These are phyloP conservation scores for Coregonus suidteri DNA, from an alignment of 2,797 vertebrate genomes.

Conservation along the genomic window DNA sequence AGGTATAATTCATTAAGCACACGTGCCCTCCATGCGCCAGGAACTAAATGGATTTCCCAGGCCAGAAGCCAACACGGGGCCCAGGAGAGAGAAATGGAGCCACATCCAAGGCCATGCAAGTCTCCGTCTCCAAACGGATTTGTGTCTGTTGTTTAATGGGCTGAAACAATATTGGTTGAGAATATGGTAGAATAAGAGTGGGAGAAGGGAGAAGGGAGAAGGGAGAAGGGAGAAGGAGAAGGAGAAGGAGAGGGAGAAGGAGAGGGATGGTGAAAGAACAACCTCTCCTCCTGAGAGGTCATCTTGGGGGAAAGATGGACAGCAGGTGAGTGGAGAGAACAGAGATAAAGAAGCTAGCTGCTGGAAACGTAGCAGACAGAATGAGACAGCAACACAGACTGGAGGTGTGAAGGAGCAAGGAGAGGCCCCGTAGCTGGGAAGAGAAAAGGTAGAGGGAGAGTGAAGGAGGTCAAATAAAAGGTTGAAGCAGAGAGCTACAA, in stretches of 20 bases:
- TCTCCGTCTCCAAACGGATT: constrained; percentile 68
- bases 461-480: constrained; percentile 30
- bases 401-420: neutral
- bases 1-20: constrained; percentile 55
- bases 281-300: too few species aligned
- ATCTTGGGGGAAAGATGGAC: too few species aligned
- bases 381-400: too few species aligned
- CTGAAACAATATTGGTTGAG: constrained; percentile 66
- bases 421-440: constrained; percentile 7
- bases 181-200: constrained; percentile 54
- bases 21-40: constrained; percentile 41
- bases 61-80: constrained; percentile 57
- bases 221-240: constrained; percentile 1
- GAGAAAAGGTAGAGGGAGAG: constrained; percentile 36
- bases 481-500: constrained; percentile 18
- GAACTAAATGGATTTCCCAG: constrained; percentile 63
- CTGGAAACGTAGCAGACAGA: too few species aligned
- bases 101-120: constrained; percentile 43
- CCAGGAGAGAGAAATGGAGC: constrained; percentile 41
- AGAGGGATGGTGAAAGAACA: neutral
- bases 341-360: too few species aligned
- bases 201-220: neutral
- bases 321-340: too few species aligned
- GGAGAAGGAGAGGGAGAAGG: constrained; percentile 13
- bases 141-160: constrained; percentile 70